Base-by-base conservation (phyloP, 2,113 vertebrate genomes). In the Pterocles orientalis region DNA sequence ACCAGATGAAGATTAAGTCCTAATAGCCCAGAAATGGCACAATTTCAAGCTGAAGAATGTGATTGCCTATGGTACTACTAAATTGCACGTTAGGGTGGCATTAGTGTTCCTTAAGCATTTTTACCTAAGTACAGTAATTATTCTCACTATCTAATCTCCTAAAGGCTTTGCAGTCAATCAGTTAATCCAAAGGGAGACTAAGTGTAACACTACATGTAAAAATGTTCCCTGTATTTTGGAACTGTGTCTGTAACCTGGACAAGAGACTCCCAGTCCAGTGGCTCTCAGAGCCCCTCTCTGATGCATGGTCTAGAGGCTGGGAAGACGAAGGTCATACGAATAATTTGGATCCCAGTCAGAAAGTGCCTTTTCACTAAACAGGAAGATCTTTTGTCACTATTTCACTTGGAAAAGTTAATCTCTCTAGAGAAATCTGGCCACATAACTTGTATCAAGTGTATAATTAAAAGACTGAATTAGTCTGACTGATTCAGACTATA, bases 341-440 rank as follows among this genome's bases (percentile, higher is more conserved):
- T 88, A 80, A 83, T 77, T 92, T 92, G 88, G 83, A 93, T 70
- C 64, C 57, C 41, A 66, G 51, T 83, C 60, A 94, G 62, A 92
- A 95, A 92, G 47, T 88, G 88, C 64, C 82, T 92, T 90, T 85
- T 93, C 92, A 84, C 54, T 90, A 90, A 94, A 90, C 91, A 96
- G 95, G 92, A 91, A 94, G 61, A 92, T 36, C 20, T 88, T 94
- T 78, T 93, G 91, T 69, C 88, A 76, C 57, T 39, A 50, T 60
- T 89, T 90, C 84, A 75, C 64, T 88, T 54, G 80, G 84, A 95
- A 90, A 94, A 82, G 62, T 87, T 91, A 93, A 66, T 86, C 64
- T 94, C 64, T 56, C 57, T 68, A 36, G 53, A 82, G 82, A 82
- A 58, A 73, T 90, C 77, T 92, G 65, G 57, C 78, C 60, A 78